Percentiles rank a stretch among this genome's conserved stretches.
These are phyloP conservation scores for Mesitornis unicolor DNA, from an alignment of 2,113 vertebrate species.

Conservation along the genomic window DNA sequence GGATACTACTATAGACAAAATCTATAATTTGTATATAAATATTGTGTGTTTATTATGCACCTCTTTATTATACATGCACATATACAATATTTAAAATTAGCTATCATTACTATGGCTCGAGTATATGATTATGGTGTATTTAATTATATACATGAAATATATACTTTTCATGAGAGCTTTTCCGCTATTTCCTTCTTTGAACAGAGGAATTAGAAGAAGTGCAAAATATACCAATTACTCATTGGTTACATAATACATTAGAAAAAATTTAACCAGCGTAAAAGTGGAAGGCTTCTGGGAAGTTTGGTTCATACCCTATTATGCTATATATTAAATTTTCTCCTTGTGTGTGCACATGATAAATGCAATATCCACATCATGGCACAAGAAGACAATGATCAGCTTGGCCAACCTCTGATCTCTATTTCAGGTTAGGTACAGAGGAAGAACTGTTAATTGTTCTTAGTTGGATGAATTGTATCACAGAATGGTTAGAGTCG, in stretches of 20 bases:
- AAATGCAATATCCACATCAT: background rate
- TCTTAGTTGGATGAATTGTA: rapidly evolving
- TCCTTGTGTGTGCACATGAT: background rate
- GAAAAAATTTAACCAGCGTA: background rate
- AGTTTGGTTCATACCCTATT: background rate
- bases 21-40: background rate
- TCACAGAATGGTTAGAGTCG: too few species aligned
- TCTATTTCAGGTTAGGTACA: background rate
- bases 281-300: background rate
- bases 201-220: background rate
- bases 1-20: background rate
- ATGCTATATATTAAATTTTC: background rate
- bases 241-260: background rate
- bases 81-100: background rate
- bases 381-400: background rate
- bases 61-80: background rate
- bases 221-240: background rate
- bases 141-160: too few species aligned
- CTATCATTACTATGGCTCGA: background rate
- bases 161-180: background rate
- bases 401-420: background rate
- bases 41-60: background rate
- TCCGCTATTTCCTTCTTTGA: background rate
- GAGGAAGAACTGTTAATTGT: background rate
- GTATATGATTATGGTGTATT: background rate